These are phyloP conservation scores for Pelagia noctiluca DNA, from an alignment of 30 jellyfish, hydroid and myxozoan genomes.

Conservation along the genomic window DNA sequence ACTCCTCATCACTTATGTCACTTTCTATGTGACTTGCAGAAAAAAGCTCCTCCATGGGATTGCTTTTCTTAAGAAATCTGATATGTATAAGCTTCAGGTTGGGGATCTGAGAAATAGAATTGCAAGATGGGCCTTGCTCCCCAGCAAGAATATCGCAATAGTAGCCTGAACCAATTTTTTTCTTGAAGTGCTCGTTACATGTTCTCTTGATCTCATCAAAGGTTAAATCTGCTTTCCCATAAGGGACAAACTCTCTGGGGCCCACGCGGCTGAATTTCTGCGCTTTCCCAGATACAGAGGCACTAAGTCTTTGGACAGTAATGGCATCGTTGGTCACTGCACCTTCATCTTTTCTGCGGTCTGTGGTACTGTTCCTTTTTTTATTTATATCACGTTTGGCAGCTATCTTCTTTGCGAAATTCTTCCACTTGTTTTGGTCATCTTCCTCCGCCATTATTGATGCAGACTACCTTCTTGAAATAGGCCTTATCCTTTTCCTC, in stretches of 20 bases:
- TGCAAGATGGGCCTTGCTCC: conserved; percentile 26
- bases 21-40: not conserved
- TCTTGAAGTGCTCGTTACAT: conserved; percentile 4
- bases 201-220: not conserved
- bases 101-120: not conserved
- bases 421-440: conserved; percentile 5
- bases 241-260: not conserved
- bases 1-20: not conserved
- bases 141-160: conserved; percentile 4
- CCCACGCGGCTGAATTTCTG: not conserved
- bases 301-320: conserved; percentile 10
- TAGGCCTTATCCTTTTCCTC: too few relatives aligned
- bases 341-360: too few relatives aligned
- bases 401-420: not conserved
- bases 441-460: conserved; percentile 6
- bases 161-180: conserved; percentile 13
- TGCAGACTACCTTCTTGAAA: too few relatives aligned
- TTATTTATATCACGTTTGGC: conserved; percentile 4
- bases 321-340: too few relatives aligned
- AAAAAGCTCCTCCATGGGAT: not conserved
- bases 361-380: too few relatives aligned
- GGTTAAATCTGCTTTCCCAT: not conserved
- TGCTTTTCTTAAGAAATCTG: conserved; percentile 20
- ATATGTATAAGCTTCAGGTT: conserved; percentile 1
- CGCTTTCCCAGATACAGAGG: conserved; percentile 1